phyloP scores from a whole-genome alignment of 2,113 vertebrate genomes.

The Syngnathus floridae region DNA sequence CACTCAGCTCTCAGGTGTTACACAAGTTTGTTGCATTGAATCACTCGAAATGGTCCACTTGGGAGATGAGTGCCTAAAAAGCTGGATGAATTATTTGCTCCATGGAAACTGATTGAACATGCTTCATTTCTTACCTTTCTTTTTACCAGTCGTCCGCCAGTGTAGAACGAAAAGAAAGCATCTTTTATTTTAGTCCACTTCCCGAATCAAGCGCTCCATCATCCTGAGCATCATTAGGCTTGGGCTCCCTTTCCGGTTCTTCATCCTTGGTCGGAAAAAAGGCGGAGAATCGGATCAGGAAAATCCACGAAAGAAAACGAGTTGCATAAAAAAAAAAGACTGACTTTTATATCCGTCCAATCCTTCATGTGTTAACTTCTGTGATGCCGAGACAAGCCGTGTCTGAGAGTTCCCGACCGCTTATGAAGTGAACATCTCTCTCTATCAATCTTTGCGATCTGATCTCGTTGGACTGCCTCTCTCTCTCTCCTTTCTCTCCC shows the following conservation, averaged over 20 bases:
- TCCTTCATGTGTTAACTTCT: conserved; percentile 40
- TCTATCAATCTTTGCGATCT: conserved; percentile 68
- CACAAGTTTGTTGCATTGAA: conserved; percentile 3
- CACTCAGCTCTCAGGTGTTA: conserved; percentile 1
- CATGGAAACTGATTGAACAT: too few species aligned
- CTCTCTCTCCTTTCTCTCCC: conserved; percentile 49
- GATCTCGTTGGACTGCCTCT: conserved; percentile 62
- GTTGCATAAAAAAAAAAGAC: background rate
- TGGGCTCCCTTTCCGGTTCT: conserved; percentile 54
- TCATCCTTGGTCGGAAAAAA: conserved; percentile 41
- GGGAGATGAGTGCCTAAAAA: background rate
- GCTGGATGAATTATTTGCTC: background rate
- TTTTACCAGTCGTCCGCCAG: conserved; percentile 37
- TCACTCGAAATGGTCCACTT: background rate
- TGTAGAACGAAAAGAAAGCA: conserved; percentile 22
- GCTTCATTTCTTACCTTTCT: conserved; percentile 56
- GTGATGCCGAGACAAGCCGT: conserved; percentile 22
- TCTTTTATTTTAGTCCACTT: conserved; percentile 38
- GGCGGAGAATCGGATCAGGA: background rate
- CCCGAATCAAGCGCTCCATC: conserved; percentile 55
- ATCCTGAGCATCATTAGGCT: conserved; percentile 42
- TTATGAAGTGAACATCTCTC: conserved; percentile 51
- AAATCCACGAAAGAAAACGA: background rate
- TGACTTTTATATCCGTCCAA: conserved; percentile 43
- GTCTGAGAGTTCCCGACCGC: conserved; percentile 28